Conservation (phyloP, 2,888 invertebrate species). For the Diplazon laetatorius region DNA sequence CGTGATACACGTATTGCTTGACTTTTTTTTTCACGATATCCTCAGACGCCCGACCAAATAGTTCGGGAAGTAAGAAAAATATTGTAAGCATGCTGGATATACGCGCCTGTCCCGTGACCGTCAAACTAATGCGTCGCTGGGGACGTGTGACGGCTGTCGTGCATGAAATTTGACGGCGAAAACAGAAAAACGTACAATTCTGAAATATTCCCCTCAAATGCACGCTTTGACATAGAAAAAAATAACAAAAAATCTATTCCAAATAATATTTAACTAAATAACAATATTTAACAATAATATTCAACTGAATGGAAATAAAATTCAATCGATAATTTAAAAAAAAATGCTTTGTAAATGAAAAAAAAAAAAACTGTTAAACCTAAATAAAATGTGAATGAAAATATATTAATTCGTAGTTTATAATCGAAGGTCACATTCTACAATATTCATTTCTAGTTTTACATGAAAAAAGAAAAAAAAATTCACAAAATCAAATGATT, state of each 20-base stretch:
- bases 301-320: not conserved
- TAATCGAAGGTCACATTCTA: no score
- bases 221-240: not conserved
- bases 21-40: slow-evolving; percentile 28
- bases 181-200: slow-evolving; percentile 31
- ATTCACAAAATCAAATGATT: no score
- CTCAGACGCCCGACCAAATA: not conserved
- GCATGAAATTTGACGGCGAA: slow-evolving; percentile 36
- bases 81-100: slow-evolving; percentile 3
- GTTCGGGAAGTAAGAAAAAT: slow-evolving; percentile 22
- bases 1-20: not conserved
- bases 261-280: no score
- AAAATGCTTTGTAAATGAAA: no score
- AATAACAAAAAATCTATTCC: no score
- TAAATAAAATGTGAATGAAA: no score
- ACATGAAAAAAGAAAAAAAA: no score
- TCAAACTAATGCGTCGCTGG: slow-evolving; percentile 38
- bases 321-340: no score
- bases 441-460: no score
- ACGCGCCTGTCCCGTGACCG: slow-evolving; percentile 17
- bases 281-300: no score
- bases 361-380: no score
- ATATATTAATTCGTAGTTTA: no score
- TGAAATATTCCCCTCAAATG: slow-evolving; percentile 22
- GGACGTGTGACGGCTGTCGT: slow-evolving; percentile 15